phyloP scores from a whole-genome alignment of 2,888 invertebrate species.

The Gastracanthus pulcherrimus region DNA sequence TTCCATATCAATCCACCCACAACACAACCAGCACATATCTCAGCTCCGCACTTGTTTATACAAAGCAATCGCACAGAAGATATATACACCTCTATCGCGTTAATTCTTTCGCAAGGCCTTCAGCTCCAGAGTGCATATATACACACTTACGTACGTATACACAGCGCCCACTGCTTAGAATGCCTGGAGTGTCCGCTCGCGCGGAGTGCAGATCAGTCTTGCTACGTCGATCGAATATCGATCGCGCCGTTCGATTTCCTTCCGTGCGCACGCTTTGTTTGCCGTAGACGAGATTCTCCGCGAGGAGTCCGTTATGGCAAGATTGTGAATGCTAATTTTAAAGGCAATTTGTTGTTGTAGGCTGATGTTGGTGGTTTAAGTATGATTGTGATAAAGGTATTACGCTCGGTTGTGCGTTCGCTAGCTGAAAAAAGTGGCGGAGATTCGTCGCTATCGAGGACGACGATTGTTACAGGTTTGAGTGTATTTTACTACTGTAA shows the following conservation, averaged over 20 bases:
- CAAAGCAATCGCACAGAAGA: neutral
- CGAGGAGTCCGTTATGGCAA: neutral
- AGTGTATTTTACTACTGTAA: neutral
- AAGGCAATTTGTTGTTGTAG: neutral
- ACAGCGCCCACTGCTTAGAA: neutral
- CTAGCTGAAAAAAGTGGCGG: neutral
- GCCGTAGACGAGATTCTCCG: no score
- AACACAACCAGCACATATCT: no score
- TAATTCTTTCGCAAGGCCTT: constrained; percentile 17
- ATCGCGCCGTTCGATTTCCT: neutral
- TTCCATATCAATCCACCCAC: neutral
- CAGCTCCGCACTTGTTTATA: neutral
- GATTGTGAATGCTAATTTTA: constrained; percentile 25
- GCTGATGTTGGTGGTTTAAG: no score
- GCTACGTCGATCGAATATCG: neutral
- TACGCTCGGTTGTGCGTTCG: no score
- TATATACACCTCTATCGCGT: no score
- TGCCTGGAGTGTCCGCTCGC: neutral
- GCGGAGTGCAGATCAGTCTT: neutral
- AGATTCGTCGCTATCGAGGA: no score
- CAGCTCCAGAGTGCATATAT: neutral
- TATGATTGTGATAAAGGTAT: no score
- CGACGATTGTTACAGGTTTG: neutral
- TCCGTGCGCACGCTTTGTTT: no score
- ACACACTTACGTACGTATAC: neutral